A percentile compares a stretch with the other conserved stretches of the same genome.
phyloP scores from a whole-genome alignment of 2,113 vertebrate genomes.

The Callopanchax toddi region DNA sequence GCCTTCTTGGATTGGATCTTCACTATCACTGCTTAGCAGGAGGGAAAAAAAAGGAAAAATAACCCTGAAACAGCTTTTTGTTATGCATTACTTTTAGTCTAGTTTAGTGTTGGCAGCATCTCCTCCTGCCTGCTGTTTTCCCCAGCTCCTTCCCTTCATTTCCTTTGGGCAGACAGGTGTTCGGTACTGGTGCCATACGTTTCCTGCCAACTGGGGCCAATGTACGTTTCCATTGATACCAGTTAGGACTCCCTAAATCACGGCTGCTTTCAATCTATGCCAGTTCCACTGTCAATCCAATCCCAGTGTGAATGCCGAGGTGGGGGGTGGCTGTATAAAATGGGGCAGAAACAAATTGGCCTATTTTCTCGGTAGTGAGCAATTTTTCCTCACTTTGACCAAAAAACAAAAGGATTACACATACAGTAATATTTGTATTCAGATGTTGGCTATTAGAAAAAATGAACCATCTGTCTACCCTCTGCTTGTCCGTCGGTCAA shows the following conservation, averaged over 20 bases:
- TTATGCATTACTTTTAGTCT: conserved; percentile 64
- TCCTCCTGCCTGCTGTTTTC: conserved; percentile 42
- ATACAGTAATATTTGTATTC: neutral
- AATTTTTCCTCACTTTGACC: conserved; percentile 23
- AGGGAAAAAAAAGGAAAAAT: neutral
- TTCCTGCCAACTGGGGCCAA: conserved; percentile 70
- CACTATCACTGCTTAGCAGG: conserved; percentile 26
- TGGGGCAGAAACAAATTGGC: conserved; percentile 58
- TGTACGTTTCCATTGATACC: conserved; percentile 52
- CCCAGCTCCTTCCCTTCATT: conserved; percentile 55
- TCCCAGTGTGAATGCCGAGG: conserved; percentile 34
- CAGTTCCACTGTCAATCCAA: conserved; percentile 35
- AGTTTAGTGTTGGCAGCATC: conserved; percentile 55
- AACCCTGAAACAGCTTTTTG: conserved; percentile 45
- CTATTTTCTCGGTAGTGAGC: conserved; percentile 34
- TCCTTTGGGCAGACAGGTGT: conserved; percentile 76
- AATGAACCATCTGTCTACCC: neutral
- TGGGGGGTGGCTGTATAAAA: conserved; percentile 50
- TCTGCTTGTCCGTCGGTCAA: neutral
- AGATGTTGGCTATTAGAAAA: conserved; percentile 2
- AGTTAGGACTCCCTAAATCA: conserved; percentile 45
- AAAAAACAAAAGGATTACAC: conserved; percentile 23
- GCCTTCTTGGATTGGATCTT: conserved; percentile 23
- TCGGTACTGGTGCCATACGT: conserved; percentile 67
- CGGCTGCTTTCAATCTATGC: conserved; percentile 63